Evolutionary conservation across 2,113 vertebrate species (phyloP).

Genomic region (Phoxinus phoxinus): DNA sequence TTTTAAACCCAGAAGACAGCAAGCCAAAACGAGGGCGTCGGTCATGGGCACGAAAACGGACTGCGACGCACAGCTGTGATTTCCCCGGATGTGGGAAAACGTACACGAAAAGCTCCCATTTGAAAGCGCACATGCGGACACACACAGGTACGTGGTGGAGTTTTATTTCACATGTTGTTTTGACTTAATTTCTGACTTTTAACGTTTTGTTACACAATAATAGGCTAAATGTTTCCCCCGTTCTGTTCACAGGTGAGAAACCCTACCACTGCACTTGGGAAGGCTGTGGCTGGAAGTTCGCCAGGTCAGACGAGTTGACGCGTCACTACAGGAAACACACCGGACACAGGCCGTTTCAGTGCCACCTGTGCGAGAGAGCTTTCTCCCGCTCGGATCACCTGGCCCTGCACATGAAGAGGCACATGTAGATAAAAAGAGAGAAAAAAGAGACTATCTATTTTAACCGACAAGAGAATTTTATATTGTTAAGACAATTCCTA

Average conservation of each 20-base stretch:
- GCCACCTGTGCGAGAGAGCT: slow-evolving; percentile 88
- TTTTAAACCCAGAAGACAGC: slow-evolving; percentile 80
- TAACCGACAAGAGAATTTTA: slow-evolving; percentile 39
- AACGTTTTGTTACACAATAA: neutral
- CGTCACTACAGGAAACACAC: slow-evolving; percentile 94
- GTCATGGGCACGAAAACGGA: slow-evolving; percentile 87
- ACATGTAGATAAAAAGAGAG: slow-evolving; percentile 78
- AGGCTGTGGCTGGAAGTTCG: slow-evolving; percentile 91
- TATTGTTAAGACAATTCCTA: slow-evolving; percentile 56
- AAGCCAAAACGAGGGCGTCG: slow-evolving; percentile 87
- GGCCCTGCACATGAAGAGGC: slow-evolving; percentile 95
- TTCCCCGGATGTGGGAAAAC: slow-evolving; percentile 91
- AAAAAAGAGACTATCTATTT: neutral
- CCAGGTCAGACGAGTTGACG: slow-evolving; percentile 87
- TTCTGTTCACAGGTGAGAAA: slow-evolving; percentile 80
- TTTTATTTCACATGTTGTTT: neutral
- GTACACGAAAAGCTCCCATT: slow-evolving; percentile 92
- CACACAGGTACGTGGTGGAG: slow-evolving; percentile 82
- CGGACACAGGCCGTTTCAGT: slow-evolving; percentile 88
- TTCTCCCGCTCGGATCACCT: slow-evolving; percentile 91
- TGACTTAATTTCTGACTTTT: neutral
- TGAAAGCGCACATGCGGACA: slow-evolving; percentile 92
- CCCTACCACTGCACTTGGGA: slow-evolving; percentile 93
- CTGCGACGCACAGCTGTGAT: slow-evolving; percentile 91
- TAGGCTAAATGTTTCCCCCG: neutral